Evolutionary conservation across 92 coral and sea anemone species (phyloP).

Genomic region (Bergia puertoricense): DNA sequence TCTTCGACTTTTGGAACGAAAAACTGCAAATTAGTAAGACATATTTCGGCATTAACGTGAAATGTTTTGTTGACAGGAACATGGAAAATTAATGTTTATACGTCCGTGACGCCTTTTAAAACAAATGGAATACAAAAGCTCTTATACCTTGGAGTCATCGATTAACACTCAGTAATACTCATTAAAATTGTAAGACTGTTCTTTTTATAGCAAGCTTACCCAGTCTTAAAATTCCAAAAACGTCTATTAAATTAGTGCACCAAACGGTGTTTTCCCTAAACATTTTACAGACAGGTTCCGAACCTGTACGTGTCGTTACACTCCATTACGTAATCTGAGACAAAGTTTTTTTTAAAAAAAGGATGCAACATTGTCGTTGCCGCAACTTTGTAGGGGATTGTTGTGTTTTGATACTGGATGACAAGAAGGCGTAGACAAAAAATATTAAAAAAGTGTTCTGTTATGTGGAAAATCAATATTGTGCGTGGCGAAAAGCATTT

Average conservation of each 20-base stretch:
- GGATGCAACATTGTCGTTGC: slow-evolving; percentile 2
- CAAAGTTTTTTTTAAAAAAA: background rate
- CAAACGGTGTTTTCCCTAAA: background rate
- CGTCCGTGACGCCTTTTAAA: background rate
- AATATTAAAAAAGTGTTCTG: background rate
- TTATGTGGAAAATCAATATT: background rate
- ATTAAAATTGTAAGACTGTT: background rate
- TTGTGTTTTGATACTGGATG: background rate
- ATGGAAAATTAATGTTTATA: background rate
- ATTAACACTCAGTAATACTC: background rate
- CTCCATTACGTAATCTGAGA: background rate
- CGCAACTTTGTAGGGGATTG: background rate
- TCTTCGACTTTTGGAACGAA: background rate
- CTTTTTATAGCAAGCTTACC: slow-evolving; percentile 11
- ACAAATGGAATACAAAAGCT: background rate
- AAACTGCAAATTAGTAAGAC: background rate
- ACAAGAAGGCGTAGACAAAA: background rate
- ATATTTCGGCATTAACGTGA: background rate
- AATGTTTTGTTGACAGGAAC: background rate
- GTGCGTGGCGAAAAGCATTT: background rate
- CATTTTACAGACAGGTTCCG: background rate
- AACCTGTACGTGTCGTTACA: background rate
- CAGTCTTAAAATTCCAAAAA: background rate
- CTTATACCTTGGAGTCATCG: background rate
- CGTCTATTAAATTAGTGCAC: background rate